Evolutionary conservation across 2,888 invertebrate species (phyloP).

Genomic region (Scaptomyza caliginosa): DNA sequence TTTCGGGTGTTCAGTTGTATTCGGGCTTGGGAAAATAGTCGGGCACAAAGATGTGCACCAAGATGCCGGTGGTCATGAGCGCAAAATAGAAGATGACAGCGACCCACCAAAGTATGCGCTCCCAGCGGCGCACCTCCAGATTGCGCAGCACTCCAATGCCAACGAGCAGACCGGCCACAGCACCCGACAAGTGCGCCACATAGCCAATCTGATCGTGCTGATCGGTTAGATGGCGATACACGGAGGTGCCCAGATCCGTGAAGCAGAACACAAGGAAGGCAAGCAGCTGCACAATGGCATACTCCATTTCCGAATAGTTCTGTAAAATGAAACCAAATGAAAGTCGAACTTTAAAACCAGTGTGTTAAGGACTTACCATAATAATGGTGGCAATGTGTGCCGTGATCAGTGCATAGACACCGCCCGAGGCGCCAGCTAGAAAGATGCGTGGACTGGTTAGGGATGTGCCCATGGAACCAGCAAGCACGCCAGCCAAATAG

Average conservation of each 20-base stretch:
- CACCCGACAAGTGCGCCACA: slow-evolving; percentile 96
- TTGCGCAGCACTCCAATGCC: slow-evolving; percentile 94
- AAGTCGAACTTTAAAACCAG: not conserved
- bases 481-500: slow-evolving; percentile 92
- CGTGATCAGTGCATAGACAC: slow-evolving; percentile 96
- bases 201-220: slow-evolving; percentile 93
- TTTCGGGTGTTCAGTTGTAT: slow-evolving; percentile 56
- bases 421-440: slow-evolving; percentile 97
- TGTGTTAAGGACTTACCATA: slow-evolving; percentile 85
- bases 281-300: slow-evolving; percentile 92
- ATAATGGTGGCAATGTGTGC: slow-evolving; percentile 97
- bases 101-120: slow-evolving; percentile 92
- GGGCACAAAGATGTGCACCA: slow-evolving; percentile 89
- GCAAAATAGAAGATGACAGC: slow-evolving; percentile 89
- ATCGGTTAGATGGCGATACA: slow-evolving; percentile 92
- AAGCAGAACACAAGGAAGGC: slow-evolving; percentile 92
- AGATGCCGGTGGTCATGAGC: slow-evolving; percentile 89
- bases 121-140: slow-evolving; percentile 91
- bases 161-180: slow-evolving; percentile 92
- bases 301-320: slow-evolving; percentile 99
- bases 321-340: slow-evolving; percentile 81
- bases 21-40: slow-evolving; percentile 85
- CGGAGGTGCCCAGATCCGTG: slow-evolving; percentile 94
- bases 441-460: slow-evolving; percentile 91
- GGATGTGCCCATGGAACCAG: slow-evolving; percentile 93